Evolutionary conservation across 1,140 invertebrate species (phyloP), one percentile per base, ranked within the genome.

Genomic region (Coelopa frigida): DNA sequence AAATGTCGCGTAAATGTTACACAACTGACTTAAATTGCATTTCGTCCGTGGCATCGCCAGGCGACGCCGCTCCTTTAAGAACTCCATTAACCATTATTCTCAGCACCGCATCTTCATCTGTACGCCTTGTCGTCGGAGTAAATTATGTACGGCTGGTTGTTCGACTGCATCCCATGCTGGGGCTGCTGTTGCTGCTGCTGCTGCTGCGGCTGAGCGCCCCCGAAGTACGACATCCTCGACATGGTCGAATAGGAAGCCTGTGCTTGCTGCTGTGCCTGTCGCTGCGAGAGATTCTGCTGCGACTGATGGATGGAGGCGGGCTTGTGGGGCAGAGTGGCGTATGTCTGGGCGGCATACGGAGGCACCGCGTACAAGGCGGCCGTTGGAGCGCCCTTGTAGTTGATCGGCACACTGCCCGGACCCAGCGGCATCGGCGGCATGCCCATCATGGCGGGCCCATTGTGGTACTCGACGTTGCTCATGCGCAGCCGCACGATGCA

Each of bases 401-500:
- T 73, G 6, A 68, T 68, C 56, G 44, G 73, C 44, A 58, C 72
- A 70, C 73, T 76, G 24, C 71, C 72, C 14, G 66, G 68, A 45
- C 78, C 67, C 59, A 75, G 49, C 46, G 76, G 56, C 55, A 65
- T 58, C 42, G 68, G 58, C 2, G 75, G 78, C 59, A 73, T 73
- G 53, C 70, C 78, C 52, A 74, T 77, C 52, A 72, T 80, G 15
- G 80, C 58, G 1, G 78, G 81, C 11, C 29, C 42, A 43, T 82
- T 80, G 39, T 80, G 75, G 50, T 84, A 84, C 43, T 82, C 79
- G 5, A 74, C 78, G 17, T 76, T 77, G 29, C 74, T 78, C 78
- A 81, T 83, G 53, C 75, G 72, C 53, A 83, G 60, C 18, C 87
- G 75, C 11, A 91, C 84, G 14, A 94, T 85, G 60, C 89, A 94